phyloP scores from a whole-genome alignment of 2,113 vertebrate genomes.

The Triplophysa rosa region DNA sequence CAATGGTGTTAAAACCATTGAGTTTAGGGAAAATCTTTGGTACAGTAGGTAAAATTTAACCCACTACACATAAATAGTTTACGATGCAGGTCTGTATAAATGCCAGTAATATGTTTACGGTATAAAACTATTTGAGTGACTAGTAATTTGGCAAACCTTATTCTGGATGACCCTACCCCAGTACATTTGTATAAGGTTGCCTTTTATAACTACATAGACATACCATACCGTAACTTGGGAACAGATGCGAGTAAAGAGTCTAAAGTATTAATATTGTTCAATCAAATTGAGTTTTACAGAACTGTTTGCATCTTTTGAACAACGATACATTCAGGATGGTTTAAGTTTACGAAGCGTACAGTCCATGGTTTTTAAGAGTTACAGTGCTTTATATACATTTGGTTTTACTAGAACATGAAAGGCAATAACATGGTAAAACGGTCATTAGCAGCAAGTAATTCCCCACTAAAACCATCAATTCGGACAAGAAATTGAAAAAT shows the following conservation, averaged over 20 bases:
- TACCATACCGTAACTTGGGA: background rate
- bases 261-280: background rate
- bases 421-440: constrained; percentile 39
- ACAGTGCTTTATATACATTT: constrained; percentile 23
- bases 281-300: constrained; percentile 2
- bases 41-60: too few species aligned
- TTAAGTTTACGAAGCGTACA: background rate
- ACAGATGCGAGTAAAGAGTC: background rate
- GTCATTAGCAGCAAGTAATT: constrained; percentile 58
- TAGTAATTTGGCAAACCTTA: too few species aligned
- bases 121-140: background rate
- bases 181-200: background rate
- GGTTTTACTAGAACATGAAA: constrained; percentile 7
- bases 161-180: background rate
- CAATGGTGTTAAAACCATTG: too few species aligned
- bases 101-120: background rate
- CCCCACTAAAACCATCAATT: constrained; percentile 47
- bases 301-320: background rate
- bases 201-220: background rate
- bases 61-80: background rate
- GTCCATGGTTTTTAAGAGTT: constrained; percentile 7
- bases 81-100: background rate
- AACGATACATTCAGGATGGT: constrained; percentile 28
- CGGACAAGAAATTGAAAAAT: constrained; percentile 32
- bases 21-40: too few species aligned